A percentile compares a stretch with the other conserved stretches of the same genome.
These are phyloP conservation scores for Mormyrus proboscirostris DNA, from an alignment of 2,797 vertebrate species.

Conservation along the genomic window DNA sequence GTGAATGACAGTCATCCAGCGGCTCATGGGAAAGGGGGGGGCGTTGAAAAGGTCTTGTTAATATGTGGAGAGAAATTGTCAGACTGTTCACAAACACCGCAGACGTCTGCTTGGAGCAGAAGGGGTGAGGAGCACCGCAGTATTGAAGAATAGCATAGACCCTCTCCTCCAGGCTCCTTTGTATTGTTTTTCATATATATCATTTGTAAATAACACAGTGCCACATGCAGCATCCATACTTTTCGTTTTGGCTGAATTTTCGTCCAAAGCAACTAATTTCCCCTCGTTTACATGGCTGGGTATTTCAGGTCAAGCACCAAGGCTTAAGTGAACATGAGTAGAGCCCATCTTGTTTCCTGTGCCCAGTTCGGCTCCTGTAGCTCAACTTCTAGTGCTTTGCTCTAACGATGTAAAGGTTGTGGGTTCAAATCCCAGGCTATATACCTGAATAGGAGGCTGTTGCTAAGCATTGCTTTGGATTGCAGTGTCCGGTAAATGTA, in stretches of 20 bases:
- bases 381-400: neutral
- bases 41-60: neutral
- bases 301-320: neutral
- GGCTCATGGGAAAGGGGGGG: neutral
- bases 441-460: neutral
- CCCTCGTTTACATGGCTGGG: neutral
- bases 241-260: neutral
- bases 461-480: neutral
- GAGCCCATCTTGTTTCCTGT: neutral
- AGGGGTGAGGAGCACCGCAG: neutral
- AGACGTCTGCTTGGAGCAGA: neutral
- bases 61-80: neutral
- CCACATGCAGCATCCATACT: neutral
- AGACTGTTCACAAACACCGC: neutral
- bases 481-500: neutral
- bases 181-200: neutral
- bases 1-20: neutral
- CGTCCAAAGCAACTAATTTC: neutral
- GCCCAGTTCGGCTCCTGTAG: neutral
- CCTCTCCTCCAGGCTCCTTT: neutral
- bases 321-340: neutral
- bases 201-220: neutral
- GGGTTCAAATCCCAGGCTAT: neutral
- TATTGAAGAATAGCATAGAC: neutral
- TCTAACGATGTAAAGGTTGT: neutral